Evolutionary conservation across 1,140 invertebrate species (phyloP).

Genomic region (Phymastichus coffea): DNA sequence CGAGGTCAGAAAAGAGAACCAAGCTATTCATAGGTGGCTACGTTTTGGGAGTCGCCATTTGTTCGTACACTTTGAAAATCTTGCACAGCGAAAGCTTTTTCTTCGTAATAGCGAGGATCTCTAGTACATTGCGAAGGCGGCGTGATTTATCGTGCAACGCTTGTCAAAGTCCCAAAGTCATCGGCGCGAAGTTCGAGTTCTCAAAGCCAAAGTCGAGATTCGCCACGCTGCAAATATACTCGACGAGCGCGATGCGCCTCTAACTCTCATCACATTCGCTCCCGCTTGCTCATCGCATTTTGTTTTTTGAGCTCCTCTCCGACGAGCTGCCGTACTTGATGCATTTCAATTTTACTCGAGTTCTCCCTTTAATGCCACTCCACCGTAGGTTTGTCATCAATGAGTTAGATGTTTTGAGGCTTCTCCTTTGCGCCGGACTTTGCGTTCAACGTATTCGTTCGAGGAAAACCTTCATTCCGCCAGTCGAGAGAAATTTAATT

Average conservation of each 20-base stretch:
- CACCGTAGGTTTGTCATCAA: no score
- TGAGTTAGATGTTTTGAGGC: no score
- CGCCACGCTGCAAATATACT: slow-evolving; percentile 4
- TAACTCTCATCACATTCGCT: neutral
- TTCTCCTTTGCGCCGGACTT: no score
- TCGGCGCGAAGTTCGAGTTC: slow-evolving; percentile 19
- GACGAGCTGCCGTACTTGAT: no score
- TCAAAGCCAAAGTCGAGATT: slow-evolving; percentile 16
- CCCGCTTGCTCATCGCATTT: neutral
- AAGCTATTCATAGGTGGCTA: slow-evolving; percentile 47
- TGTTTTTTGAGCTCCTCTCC: neutral
- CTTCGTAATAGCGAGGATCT: no score
- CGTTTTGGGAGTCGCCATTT: slow-evolving; percentile 38
- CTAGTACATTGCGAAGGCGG: no score
- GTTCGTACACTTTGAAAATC: slow-evolving; percentile 43
- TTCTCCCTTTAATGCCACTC: no score
- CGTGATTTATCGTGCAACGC: slow-evolving; percentile 1
- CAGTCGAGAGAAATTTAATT: no score
- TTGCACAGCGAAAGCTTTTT: slow-evolving; percentile 23
- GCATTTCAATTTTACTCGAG: no score
- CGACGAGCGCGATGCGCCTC: neutral
- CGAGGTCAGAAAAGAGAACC: slow-evolving; percentile 38
- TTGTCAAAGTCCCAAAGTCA: slow-evolving; percentile 23
- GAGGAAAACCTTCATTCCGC: no score
- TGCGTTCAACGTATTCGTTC: no score